These are phyloP conservation scores for Physella acuta DNA, from an alignment of 1,140 invertebrate genomes.

Conservation along the genomic window DNA sequence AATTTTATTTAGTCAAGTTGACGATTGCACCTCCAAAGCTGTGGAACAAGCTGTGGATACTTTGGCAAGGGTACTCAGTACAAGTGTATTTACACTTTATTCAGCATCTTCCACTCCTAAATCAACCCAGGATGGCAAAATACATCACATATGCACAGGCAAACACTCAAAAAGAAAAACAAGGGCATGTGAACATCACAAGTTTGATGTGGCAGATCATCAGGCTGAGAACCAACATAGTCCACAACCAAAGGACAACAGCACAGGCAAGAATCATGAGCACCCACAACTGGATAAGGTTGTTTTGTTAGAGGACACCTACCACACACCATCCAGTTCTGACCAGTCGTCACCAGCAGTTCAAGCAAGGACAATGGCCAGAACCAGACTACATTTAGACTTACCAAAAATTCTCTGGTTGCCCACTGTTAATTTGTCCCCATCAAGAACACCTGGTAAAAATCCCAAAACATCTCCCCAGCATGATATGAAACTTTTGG, in stretches of 20 bases:
- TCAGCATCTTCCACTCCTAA: neutral
- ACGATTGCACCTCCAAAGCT: neutral
- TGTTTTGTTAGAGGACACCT: neutral
- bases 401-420: neutral
- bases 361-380: neutral
- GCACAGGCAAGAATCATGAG: neutral
- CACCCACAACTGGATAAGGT: constrained; percentile 13
- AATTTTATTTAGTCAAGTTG: neutral
- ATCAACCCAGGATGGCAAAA: neutral
- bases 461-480: neutral
- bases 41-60: neutral
- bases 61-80: neutral
- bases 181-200: no score
- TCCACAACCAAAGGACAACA: no score
- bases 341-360: neutral
- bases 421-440: neutral
- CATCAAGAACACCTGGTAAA: neutral
- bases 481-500: constrained; percentile 6
- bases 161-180: no score
- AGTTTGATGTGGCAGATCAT: no score
- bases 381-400: neutral
- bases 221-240: no score
- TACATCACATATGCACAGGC: neutral
- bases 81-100: neutral
- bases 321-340: neutral